Evolutionary conservation across 2,113 vertebrate species (phyloP), one percentile per base, ranked within the genome.

Genomic region (Xenopus borealis): DNA sequence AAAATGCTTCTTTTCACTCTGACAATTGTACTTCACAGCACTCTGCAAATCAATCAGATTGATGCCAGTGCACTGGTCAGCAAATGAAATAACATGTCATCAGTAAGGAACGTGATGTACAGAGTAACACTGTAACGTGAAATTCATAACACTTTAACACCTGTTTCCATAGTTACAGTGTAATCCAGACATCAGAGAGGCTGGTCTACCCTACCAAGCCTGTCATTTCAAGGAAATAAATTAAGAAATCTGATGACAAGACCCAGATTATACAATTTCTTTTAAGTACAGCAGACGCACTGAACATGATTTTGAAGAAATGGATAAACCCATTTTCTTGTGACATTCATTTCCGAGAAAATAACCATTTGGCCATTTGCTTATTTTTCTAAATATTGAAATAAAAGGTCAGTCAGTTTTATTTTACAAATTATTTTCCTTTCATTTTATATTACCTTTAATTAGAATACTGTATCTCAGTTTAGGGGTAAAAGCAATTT

Each of bases 121-220:
- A 83, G 87, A 85, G 83, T 85, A 90, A 83, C 86, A 79, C 78
- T 81, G 83, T 86, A 88, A 90, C 88, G 90, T 91, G 86, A 89
- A 91, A 90, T 92, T 88, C 89, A 83, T 85, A 85, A 85, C 82
- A 87, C 84, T 87, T 89, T 92, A 92, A 91, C 90, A 92, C 88
- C 86, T 90, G 90, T 93, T 93, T 91, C 93, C 90, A 92, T 93
- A 91, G 91, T 85, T 92, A 93, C 91, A 80, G 84, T 80, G 88
- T 88, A 89, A 91, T 89, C 86, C 86, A 91, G 89, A 90, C 85
- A 91, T 91, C 85, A 84, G 86, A 92, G 86, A 88, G 87, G 85
- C 85, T 81, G 88, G 78, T 64, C 83, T 85, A 85, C 83, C 82
- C 86, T 88, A 82, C 85, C 86, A 92, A 88, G 73, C 73, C 82